A percentile compares a stretch with the other conserved stretches of the same genome.
These are phyloP conservation scores for Dicroscelio sp. DNA, from an alignment of 2,888 invertebrate genomes.

Conservation along the genomic window DNA sequence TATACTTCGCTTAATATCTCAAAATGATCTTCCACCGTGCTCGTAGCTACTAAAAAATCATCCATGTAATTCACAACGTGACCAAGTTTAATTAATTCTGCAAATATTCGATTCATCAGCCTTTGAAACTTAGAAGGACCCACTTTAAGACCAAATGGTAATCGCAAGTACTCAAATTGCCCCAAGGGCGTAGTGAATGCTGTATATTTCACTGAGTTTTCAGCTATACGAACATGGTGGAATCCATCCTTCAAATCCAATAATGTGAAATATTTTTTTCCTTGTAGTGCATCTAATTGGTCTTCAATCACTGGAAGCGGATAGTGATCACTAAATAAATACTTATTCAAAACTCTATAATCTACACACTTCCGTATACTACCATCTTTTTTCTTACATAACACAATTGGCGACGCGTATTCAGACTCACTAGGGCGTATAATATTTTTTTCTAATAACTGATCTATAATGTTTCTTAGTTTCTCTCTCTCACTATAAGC, in stretches of 20 bases:
- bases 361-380: slow-evolving; percentile 39
- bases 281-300: slow-evolving; percentile 11
- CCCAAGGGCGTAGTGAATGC: slow-evolving; percentile 44
- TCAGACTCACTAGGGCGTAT: slow-evolving; percentile 54
- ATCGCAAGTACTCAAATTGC: slow-evolving; percentile 34
- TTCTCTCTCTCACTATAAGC: background rate
- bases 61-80: background rate
- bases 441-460: background rate
- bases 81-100: slow-evolving; percentile 12
- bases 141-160: slow-evolving; percentile 55
- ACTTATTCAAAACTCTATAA: slow-evolving; percentile 41
- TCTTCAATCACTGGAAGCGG: slow-evolving; percentile 53
- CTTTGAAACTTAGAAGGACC: slow-evolving; percentile 46
- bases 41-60: background rate
- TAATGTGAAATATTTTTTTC: slow-evolving; percentile 12
- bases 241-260: slow-evolving; percentile 51
- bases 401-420: slow-evolving; percentile 38
- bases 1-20: background rate
- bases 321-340: slow-evolving; percentile 35
- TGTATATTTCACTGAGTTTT: slow-evolving; percentile 40
- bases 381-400: slow-evolving; percentile 14
- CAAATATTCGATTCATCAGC: slow-evolving; percentile 20
- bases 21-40: background rate
- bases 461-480: slow-evolving; percentile 2
- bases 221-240: slow-evolving; percentile 33